These are phyloP conservation scores for Drosophila mojavensis DNA, from an alignment of 1,140 invertebrate species.

Conservation along the genomic window DNA sequence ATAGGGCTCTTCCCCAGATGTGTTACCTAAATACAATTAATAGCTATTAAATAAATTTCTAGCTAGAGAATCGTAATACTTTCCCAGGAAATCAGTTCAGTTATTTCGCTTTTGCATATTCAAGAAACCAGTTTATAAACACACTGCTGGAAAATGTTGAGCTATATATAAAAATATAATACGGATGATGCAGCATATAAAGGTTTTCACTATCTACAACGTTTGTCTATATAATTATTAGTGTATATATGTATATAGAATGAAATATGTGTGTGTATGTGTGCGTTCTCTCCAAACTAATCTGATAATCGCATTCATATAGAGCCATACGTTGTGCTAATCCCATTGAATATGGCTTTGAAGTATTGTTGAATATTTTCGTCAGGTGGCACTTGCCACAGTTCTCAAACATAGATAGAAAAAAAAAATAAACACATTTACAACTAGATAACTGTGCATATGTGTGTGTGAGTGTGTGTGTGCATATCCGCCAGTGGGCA, in stretches of 20 bases:
- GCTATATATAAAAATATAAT: no score
- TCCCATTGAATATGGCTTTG: background rate
- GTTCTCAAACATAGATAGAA: background rate
- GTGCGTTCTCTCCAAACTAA: background rate
- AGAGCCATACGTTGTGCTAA: constrained; percentile 1
- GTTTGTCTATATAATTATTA: no score
- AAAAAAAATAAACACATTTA: background rate
- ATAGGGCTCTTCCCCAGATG: no score
- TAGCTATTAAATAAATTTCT: no score
- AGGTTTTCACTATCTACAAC: background rate
- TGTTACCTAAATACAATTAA: no score
- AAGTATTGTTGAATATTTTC: constrained; percentile 8
- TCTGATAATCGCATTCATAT: background rate
- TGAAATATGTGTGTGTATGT: background rate
- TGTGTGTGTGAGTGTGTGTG: constrained; percentile 34
- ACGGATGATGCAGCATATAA: no score
- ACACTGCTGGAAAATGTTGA: no score
- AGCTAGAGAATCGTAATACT: no score
- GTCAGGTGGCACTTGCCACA: constrained; percentile 8
- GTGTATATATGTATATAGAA: no score
- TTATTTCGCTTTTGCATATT: no score
- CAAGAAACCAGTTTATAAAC: no score
- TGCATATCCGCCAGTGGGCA: constrained; percentile 72
- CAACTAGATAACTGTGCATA: background rate
- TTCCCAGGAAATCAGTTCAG: no score